A percentile compares a stretch with the other conserved stretches of the same genome.
phyloP scores from a whole-genome alignment of 2,113 vertebrate genomes.

The Phainopepla nitens region DNA sequence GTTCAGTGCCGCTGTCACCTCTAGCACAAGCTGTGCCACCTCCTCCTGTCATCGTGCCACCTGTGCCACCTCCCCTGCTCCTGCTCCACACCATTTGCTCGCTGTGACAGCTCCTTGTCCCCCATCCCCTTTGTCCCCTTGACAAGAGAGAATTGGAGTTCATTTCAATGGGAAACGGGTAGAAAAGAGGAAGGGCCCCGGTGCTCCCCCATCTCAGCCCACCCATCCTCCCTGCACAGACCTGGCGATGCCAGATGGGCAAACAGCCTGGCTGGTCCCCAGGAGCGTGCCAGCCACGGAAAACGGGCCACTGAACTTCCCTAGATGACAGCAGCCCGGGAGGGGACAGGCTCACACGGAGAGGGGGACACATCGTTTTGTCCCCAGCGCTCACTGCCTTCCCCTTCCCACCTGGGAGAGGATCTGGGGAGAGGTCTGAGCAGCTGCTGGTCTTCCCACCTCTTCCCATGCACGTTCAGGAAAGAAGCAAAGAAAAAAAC shows the following conservation, averaged over 20 bases:
- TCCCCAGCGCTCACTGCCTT: neutral
- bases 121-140: neutral
- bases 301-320: neutral
- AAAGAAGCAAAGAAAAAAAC: neutral
- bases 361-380: accelerated
- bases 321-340: neutral
- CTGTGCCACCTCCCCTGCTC: neutral
- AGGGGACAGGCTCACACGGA: neutral
- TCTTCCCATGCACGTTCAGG: neutral
- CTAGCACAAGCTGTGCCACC: neutral
- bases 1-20: neutral
- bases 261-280: neutral
- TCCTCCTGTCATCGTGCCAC: neutral
- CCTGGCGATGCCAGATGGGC: neutral
- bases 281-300: neutral
- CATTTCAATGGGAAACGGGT: accelerated
- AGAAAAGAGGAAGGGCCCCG: neutral
- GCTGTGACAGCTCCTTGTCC: neutral
- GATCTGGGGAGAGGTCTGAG: neutral
- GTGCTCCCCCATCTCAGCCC: neutral
- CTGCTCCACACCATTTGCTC: neutral
- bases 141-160: neutral
- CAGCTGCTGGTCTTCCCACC: neutral
- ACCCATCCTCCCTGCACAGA: neutral
- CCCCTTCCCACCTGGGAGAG: neutral